Evolutionary conservation across 2,888 invertebrate genomes (phyloP).

Genomic region (Vesta saturnalis): DNA sequence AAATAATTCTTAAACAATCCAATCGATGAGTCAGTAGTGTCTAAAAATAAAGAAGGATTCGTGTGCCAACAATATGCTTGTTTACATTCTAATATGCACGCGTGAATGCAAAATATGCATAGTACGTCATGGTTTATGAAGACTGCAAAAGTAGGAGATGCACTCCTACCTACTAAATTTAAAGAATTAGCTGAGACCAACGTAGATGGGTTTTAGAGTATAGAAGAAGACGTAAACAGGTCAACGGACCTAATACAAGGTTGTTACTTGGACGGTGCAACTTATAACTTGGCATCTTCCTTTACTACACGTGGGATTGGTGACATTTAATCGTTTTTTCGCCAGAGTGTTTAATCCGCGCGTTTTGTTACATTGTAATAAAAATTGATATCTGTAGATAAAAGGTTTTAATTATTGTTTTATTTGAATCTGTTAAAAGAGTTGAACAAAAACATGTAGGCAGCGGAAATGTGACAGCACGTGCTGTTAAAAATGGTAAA

Average conservation of each 20-base stretch:
- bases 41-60: constrained; percentile 27
- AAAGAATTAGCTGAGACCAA: too few relatives aligned
- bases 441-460: constrained; percentile 21
- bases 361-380: not conserved
- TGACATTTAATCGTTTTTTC: constrained; percentile 7
- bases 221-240: constrained; percentile 34
- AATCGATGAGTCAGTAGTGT: constrained; percentile 12
- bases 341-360: too few relatives aligned
- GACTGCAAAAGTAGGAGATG: too few relatives aligned
- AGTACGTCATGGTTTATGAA: constrained; percentile 6
- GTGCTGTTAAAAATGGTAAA: constrained; percentile 29
- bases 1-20: not conserved
- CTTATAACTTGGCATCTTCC: constrained; percentile 32
- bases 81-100: constrained; percentile 22
- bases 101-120: not conserved
- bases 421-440: not conserved
- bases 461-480: constrained; percentile 40
- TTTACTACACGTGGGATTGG: constrained; percentile 35
- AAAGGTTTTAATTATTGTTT: too few relatives aligned
- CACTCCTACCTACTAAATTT: too few relatives aligned
- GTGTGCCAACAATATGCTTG: constrained; percentile 22
- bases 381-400: too few relatives aligned
- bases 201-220: not conserved
- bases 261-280: constrained; percentile 43
- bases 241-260: constrained; percentile 52